Evolutionary conservation across 2,888 invertebrate species (phyloP).

Genomic region (Perizoma flavofasciatum): DNA sequence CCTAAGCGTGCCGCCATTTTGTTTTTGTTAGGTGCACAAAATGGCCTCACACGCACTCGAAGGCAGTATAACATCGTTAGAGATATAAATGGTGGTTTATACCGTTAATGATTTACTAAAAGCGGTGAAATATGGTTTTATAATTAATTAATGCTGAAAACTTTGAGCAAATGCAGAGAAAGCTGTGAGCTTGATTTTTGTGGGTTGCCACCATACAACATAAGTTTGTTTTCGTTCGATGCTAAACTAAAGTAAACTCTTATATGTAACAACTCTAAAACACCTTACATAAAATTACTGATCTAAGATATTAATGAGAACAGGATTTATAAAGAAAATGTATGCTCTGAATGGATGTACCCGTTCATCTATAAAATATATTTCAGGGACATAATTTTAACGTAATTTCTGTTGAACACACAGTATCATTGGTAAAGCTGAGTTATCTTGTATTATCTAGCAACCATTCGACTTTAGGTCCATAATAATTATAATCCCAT

Average conservation of each 20-base stretch:
- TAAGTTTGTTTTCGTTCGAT: conserved; percentile 19
- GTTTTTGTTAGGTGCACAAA: conserved; percentile 47
- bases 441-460: conserved; percentile 13
- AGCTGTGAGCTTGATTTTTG: conserved; percentile 75
- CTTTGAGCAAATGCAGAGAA: conserved; percentile 79
- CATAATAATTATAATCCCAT: conserved; percentile 19
- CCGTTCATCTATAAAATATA: conserved; percentile 31
- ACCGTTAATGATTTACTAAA: conserved; percentile 68
- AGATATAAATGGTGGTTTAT: conserved; percentile 60
- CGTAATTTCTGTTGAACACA: background rate
- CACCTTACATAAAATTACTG: conserved; percentile 27
- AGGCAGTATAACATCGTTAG: conserved; percentile 67
- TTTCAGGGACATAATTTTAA: conserved; percentile 5
- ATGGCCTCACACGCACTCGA: conserved; percentile 46
- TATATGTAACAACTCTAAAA: conserved; percentile 29
- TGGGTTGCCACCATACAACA: conserved; percentile 59
- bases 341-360: conserved; percentile 25
- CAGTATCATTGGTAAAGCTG: conserved; percentile 7
- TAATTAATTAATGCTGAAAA: conserved; percentile 51
- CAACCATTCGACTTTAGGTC: background rate
- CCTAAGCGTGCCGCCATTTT: conserved; percentile 53
- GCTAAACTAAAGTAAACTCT: conserved; percentile 23
- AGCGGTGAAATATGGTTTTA: conserved; percentile 71
- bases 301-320: conserved; percentile 26
- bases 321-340: conserved; percentile 22